These are phyloP conservation scores for Stenolophus ochropezus DNA, from an alignment of 2,888 invertebrate genomes.

Conservation along the genomic window DNA sequence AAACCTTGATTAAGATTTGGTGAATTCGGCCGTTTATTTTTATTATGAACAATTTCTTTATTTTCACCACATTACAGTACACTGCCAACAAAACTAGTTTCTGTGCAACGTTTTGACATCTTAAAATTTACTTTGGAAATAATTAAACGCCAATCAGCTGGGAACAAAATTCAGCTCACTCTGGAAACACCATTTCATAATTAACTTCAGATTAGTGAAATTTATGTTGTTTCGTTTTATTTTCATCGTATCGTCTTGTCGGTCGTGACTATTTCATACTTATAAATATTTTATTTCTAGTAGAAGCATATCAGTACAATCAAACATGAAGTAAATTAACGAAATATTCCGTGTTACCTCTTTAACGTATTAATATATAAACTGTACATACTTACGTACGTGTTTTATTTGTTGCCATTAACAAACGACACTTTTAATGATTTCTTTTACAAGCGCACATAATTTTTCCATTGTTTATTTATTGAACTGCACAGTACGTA, in stretches of 20 bases:
- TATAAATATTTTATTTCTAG: constrained; percentile 50
- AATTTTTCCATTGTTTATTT: not conserved
- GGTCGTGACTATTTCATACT: constrained; percentile 29
- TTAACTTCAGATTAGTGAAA: constrained; percentile 28
- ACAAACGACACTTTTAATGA: constrained; percentile 1
- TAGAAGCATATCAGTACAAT: constrained; percentile 60
- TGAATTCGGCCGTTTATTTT: no score
- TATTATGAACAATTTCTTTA: no score
- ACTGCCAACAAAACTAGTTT: constrained; percentile 35
- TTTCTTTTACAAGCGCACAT: constrained; percentile 18
- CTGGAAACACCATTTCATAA: not conserved
- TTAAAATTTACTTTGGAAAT: constrained; percentile 1
- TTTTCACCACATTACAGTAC: constrained; percentile 4
- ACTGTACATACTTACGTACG: constrained; percentile 50
- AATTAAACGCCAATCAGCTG: constrained; percentile 31
- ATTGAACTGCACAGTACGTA: not conserved
- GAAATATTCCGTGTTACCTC: constrained; percentile 56
- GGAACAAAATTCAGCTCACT: constrained; percentile 14
- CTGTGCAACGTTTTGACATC: constrained; percentile 17
- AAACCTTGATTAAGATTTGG: no score
- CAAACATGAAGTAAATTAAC: constrained; percentile 41
- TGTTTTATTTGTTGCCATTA: constrained; percentile 43
- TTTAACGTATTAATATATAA: constrained; percentile 52
- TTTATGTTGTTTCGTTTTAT: not conserved
- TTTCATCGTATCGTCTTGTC: constrained; percentile 41